Base-by-base conservation (phyloP, 53 echinoderm and acorn worm genomes). In the Astropecten irregularis region DNA sequence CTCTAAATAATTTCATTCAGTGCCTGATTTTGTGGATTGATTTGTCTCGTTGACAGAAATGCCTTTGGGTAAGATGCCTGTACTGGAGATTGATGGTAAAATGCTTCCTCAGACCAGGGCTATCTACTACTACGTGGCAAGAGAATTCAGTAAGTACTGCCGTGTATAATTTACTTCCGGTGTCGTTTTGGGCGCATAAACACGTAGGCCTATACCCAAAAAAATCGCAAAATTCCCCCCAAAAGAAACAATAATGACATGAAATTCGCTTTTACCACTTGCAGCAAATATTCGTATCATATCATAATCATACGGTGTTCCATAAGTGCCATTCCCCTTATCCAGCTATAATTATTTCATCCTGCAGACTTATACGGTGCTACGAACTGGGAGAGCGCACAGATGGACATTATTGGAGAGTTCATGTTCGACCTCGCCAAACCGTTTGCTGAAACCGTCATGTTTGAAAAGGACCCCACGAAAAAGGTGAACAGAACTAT, bases 391-490 rank as follows among this genome's bases (percentile, higher is more conserved):
- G 86, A 86, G 49, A 63, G 32, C 36, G 64, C 76, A 5, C 26
- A 32, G 11, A 65, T 74, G 22, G 86, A 86, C 29, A 49, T 64
- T 5, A 61, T 86, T 18, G 29, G 77, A 15, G 86, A 66, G 28
- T 40, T 76, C 18, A 42, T 86, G 65, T n/a, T 34, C 49, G 86
- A 86, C 21, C 23, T 68, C 25, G 50, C 51, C 29, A 46, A 49
- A 36, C 40, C 40, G 2, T 37, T 35, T 13, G 26, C 16, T 29
- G 57, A 57, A 52, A 33, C 35, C 8, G 14, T 76, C 9, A 9
- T 20, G 21, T 22, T 40, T 21, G 84, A 70, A 54, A 84, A 84
- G 35, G 84, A 84, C 68, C 70, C 70, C 37, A 15, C 55, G n/a
- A 71, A 70, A 19, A 84, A 84, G 84, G 84, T 84, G 55, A 21